Evolutionary conservation across 2,888 invertebrate species (phyloP).

Genomic region (Anarsia innoxiella): DNA sequence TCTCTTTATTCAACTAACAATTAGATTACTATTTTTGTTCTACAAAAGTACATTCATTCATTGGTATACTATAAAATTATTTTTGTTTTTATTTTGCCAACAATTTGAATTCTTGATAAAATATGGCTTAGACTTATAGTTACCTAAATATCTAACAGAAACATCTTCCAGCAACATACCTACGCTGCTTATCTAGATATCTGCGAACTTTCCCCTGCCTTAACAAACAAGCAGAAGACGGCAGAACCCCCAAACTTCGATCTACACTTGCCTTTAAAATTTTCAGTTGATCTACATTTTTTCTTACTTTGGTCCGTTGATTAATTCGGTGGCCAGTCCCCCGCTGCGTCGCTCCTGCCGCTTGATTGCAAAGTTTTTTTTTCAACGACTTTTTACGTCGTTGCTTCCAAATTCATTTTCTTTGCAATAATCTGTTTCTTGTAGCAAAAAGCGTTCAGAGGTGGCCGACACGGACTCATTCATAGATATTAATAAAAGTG

Average conservation of each 20-base stretch:
- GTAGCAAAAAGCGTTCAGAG: conserved; percentile 1
- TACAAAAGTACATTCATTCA: no score
- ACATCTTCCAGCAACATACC: no score
- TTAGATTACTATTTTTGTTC: no score
- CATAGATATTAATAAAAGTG: no score
- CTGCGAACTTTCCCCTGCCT: background rate
- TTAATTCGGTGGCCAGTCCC: conserved; percentile 63
- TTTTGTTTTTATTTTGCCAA: no score
- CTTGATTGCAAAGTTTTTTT: conserved; percentile 49
- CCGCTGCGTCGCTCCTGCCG: conserved; percentile 58
- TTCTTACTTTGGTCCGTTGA: conserved; percentile 61
- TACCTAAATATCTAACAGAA: no score
- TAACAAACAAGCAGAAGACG: no score
- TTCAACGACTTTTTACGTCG: conserved; percentile 30
- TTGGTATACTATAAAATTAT: no score
- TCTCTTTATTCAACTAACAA: no score
- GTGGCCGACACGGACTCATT: background rate
- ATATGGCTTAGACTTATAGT: no score
- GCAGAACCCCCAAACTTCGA: no score
- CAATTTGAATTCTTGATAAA: no score
- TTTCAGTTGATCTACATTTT: conserved; percentile 24
- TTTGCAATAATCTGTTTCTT: conserved; percentile 4
- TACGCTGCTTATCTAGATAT: background rate
- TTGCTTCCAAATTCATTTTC: conserved; percentile 13
- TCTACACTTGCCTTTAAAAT: background rate